Evolutionary conservation across 2,113 vertebrate genomes (phyloP), one percentile per base, ranked within the genome.

Genomic region (Lichenostomus cassidix): DNA sequence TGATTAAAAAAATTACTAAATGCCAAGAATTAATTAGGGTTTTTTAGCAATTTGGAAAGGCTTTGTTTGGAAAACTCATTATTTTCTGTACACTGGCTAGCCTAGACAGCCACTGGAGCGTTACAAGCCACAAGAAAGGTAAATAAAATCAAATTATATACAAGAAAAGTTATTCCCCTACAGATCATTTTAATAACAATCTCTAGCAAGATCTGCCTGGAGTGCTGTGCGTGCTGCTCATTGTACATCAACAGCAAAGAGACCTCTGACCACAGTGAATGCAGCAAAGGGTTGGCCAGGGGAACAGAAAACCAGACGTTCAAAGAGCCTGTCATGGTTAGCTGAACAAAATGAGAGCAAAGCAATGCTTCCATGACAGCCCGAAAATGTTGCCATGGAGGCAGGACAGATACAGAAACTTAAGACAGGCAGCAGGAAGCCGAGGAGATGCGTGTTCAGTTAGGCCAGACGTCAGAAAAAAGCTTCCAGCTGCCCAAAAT

Each of bases 341-440:
- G 90, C 70, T 64, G 95, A 87, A 78, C 87, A 82, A 96, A 94
- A 91, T 60, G 31, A 89, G 84, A 92, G 59, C 74, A 19, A 55
- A 84, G 95, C 77, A 78, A 63, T n/a, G 76, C 87, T 82, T 77
- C 2, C 0, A 82, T 39, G 74, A 84, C 82, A 93, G 95, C 53
- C 65, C 73, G 41, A 64, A 92, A 93, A 82, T 44, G 90, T 93
- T 96, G 78, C 92, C 87, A 93, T 76, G 63, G 92, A 94, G 87
- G 92, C 94, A 79, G 78, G 67, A 87, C 44, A 85, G 82, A 60
- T 13, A 89, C 46, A 86, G 83, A 91, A 94, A 79, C 82, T 76
- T 73, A 42, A 79, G 87, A 75, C 35, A 87, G 60, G 64, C 89
- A 95, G 50, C 55, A 75, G 69, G 69, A 47, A 90, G 41, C 63